Percentiles rank a stretch among this genome's conserved stretches.
Evolutionary conservation across 2,113 vertebrate genomes (phyloP).

Genomic region (Leucosticte australis): DNA sequence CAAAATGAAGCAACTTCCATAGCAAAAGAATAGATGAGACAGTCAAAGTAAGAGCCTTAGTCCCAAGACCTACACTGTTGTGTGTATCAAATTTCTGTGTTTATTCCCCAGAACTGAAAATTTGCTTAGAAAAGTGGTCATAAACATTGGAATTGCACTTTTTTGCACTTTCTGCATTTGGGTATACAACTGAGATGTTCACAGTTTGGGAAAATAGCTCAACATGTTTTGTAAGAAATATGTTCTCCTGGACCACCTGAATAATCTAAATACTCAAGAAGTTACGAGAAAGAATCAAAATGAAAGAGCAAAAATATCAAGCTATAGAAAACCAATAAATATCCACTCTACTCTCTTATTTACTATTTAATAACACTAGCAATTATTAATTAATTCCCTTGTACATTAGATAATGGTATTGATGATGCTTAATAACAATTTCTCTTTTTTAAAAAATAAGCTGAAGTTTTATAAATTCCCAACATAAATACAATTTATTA

Average conservation of each 20-base stretch:
- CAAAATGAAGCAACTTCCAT: background rate
- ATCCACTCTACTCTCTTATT: background rate
- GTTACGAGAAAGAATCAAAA: background rate
- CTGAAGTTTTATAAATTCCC: background rate
- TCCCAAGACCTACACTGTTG: background rate
- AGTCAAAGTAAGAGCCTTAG: background rate
- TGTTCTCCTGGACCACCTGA: background rate
- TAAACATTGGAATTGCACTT: background rate
- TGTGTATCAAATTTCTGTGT: background rate
- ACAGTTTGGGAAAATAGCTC: background rate
- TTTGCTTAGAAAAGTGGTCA: background rate
- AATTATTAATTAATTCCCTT: background rate
- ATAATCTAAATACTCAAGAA: background rate
- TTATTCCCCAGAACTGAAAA: background rate
- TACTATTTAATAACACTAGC: background rate
- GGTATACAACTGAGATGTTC: background rate
- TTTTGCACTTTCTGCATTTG: background rate
- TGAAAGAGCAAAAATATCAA: background rate
- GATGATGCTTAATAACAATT: background rate
- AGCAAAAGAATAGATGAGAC: background rate
- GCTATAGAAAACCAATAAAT: background rate
- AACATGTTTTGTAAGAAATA: background rate
- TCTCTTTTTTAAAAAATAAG: background rate
- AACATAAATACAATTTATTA: background rate
- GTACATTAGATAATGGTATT: background rate